Evolutionary conservation across 2,113 vertebrate genomes (phyloP).

Genomic region (Caranx melampygus): DNA sequence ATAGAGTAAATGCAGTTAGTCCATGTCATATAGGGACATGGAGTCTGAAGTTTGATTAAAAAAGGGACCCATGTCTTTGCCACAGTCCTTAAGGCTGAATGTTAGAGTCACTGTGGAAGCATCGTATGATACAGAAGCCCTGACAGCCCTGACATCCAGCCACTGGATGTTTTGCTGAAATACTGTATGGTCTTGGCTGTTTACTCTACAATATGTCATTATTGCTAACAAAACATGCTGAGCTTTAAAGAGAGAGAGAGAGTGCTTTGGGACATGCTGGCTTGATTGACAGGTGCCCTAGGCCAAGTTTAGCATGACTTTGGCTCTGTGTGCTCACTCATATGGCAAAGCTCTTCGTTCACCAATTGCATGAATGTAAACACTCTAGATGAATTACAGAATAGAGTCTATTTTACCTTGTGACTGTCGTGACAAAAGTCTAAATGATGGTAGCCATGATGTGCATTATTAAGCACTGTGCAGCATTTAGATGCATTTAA

Average conservation of each 20-base stretch:
- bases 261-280: not conserved
- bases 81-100: not conserved
- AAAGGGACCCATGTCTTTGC: not conserved
- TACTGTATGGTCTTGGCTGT: not conserved
- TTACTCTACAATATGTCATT: not conserved
- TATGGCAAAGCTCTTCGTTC: not conserved
- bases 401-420: no score
- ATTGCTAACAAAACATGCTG: not conserved
- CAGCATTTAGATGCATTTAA: not conserved
- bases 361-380: not conserved
- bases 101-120: not conserved
- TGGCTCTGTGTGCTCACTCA: not conserved
- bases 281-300: not conserved
- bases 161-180: not conserved
- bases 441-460: not conserved
- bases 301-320: not conserved
- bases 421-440: not conserved
- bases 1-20: constrained; percentile 32
- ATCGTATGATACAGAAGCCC: not conserved
- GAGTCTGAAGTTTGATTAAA: not conserved
- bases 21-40: constrained; percentile 12
- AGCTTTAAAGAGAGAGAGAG: not conserved
- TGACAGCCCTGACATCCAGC: not conserved
- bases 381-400: no score
- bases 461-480: not conserved